phyloP scores from a whole-genome alignment of 37 sponge, comb jelly and placozoan species.

The Ephydatia muelleri region DNA sequence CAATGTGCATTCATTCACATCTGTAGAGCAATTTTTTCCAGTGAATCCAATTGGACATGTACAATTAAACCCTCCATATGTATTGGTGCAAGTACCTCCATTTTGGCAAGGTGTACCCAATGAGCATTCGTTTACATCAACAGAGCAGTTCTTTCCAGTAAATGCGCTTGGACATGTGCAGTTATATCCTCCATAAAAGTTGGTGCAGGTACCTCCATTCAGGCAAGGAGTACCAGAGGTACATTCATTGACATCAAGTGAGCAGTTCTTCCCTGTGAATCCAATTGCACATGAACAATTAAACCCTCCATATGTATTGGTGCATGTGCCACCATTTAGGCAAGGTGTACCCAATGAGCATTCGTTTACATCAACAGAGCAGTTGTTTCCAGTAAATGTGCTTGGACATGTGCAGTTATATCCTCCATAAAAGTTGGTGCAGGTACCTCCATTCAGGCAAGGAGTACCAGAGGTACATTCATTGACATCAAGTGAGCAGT shows the following conservation, averaged over 20 bases:
- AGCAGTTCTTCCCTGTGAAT: conserved; percentile 53
- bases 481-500: conserved; percentile 16
- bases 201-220: conserved; percentile 38
- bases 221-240: conserved; percentile 13
- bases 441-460: conserved; percentile 43
- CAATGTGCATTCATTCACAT: conserved; percentile 31
- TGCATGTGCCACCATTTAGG: conserved; percentile 64
- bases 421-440: conserved; percentile 19
- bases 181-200: conserved; percentile 7
- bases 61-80: conserved; percentile 6
- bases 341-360: conserved; percentile 49
- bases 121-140: conserved; percentile 33
- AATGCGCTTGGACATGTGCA: conserved; percentile 2
- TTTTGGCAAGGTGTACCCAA: background rate
- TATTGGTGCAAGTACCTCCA: conserved; percentile 24
- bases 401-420: conserved; percentile 39
- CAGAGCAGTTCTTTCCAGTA: conserved; percentile 18
- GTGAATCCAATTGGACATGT: background rate
- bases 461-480: conserved; percentile 3
- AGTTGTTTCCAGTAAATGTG: conserved; percentile 64
- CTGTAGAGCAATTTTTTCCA: conserved; percentile 13
- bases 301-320: conserved; percentile 18
- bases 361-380: conserved; percentile 63
- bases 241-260: conserved; percentile 60
- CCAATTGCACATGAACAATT: conserved; percentile 54